Evolutionary conservation across 2,113 vertebrate species (phyloP).

Genomic region (Forbesichthys agassizii): DNA sequence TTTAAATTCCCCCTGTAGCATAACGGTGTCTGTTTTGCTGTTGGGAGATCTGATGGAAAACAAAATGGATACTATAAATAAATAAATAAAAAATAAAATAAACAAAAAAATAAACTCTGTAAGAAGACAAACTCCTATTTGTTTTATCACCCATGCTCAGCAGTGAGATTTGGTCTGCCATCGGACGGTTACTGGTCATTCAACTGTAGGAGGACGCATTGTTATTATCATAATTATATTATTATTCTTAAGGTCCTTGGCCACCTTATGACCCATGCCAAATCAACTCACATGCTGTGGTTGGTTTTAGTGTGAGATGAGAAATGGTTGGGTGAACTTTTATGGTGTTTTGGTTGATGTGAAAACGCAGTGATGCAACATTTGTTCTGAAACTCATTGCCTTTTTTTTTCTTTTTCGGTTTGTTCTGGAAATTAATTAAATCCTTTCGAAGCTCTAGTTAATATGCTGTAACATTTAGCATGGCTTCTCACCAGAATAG

Average conservation of each 20-base stretch:
- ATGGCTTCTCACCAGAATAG: constrained; percentile 98
- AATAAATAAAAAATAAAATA: constrained; percentile 58
- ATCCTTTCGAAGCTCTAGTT: constrained; percentile 94
- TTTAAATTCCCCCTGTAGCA: constrained; percentile 88
- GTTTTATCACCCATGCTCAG: constrained; percentile 90
- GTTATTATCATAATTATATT: constrained; percentile 85
- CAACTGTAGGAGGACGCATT: constrained; percentile 80
- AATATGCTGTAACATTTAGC: constrained; percentile 99
- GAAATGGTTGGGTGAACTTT: constrained; percentile 89
- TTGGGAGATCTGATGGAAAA: constrained; percentile 87
- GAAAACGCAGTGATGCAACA: constrained; percentile 95
- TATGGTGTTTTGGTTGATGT: constrained; percentile 94
- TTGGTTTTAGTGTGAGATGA: constrained; percentile 86
- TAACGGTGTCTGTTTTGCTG: constrained; percentile 80
- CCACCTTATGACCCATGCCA: constrained; percentile 85
- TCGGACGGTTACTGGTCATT: constrained; percentile 84
- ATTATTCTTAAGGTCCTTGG: constrained; percentile 74
- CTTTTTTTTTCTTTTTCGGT: constrained; percentile 81
- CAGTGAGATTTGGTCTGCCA: constrained; percentile 91
- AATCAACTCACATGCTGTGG: constrained; percentile 87
- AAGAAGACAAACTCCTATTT: constrained; percentile 81
- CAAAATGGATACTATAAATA: constrained; percentile 75
- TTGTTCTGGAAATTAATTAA: constrained; percentile 91
- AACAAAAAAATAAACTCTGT: constrained; percentile 71
- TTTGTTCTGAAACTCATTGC: constrained; percentile 96